Evolutionary conservation across 2,888 invertebrate species (phyloP).

Genomic region (Lordiphosa andalusiaca): DNA sequence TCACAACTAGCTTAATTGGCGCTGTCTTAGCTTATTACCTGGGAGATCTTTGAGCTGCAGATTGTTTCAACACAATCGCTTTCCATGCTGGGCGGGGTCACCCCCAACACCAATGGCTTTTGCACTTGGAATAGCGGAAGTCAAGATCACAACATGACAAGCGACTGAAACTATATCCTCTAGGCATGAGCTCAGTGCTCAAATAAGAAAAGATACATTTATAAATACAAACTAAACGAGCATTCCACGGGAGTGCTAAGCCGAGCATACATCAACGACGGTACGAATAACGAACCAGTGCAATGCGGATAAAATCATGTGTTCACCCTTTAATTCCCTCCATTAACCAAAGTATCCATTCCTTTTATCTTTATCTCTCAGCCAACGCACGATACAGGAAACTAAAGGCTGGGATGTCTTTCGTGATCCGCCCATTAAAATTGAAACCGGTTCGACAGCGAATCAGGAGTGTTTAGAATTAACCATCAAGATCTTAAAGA

Average conservation of each 20-base stretch:
- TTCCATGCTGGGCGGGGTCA: conserved; percentile 41
- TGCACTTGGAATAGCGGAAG: conserved; percentile 50
- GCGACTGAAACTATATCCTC: conserved; percentile 13
- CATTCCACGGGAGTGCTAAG: too few species aligned
- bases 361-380: conserved; percentile 68
- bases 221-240: too few species aligned
- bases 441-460: conserved; percentile 93
- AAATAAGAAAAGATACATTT: background rate
- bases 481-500: conserved; percentile 91
- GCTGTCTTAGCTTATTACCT: conserved; percentile 13
- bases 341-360: background rate
- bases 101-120: too few species aligned
- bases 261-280: too few species aligned
- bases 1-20: conserved; percentile 31
- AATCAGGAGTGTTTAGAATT: conserved; percentile 92
- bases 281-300: too few species aligned
- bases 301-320: too few species aligned
- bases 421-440: conserved; percentile 93
- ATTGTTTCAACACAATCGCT: conserved; percentile 45
- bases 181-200: conserved; percentile 3
- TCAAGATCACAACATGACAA: conserved; percentile 1
- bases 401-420: conserved; percentile 99
- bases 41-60: background rate
- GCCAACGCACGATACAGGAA: conserved; percentile 90
- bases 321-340: too few species aligned